phyloP scores from a whole-genome alignment of 2,113 vertebrate species.

The Pheucticus melanocephalus region DNA sequence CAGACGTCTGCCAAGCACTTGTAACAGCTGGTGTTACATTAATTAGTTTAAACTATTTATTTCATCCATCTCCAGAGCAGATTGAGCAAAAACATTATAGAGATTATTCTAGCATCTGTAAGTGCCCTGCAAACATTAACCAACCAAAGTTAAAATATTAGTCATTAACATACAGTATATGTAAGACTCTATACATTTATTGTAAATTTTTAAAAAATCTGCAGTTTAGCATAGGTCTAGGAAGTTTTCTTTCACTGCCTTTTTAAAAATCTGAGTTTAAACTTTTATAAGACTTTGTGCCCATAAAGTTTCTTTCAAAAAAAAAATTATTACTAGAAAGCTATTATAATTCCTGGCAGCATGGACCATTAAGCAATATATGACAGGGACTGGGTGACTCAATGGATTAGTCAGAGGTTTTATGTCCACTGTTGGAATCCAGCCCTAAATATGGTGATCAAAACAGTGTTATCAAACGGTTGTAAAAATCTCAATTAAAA shows the following conservation, averaged over 20 bases:
- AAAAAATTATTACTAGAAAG: constrained; percentile 74
- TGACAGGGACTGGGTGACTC: constrained; percentile 76
- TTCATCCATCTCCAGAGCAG: constrained; percentile 99
- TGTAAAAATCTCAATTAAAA: constrained; percentile 83
- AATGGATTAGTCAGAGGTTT: constrained; percentile 81
- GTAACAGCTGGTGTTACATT: constrained; percentile 99
- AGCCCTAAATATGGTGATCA: constrained; percentile 79
- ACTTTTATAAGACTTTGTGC: constrained; percentile 63
- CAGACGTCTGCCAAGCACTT: constrained; percentile 98
- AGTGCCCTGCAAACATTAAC: constrained; percentile 98
- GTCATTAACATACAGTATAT: constrained; percentile 82
- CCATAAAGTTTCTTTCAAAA: constrained; percentile 67
- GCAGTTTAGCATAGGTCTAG: background rate
- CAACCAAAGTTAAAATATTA: constrained; percentile 93
- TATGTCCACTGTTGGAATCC: constrained; percentile 77
- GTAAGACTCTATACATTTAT: constrained; percentile 27
- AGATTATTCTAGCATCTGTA: constrained; percentile 99
- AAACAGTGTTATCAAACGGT: constrained; percentile 79
- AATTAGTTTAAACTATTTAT: constrained; percentile 99
- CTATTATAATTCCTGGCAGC: constrained; percentile 76
- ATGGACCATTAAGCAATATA: constrained; percentile 80
- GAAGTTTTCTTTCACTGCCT: constrained; percentile 37
- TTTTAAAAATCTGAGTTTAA: constrained; percentile 45
- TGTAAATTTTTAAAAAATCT: background rate
- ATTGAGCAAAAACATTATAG: constrained; percentile 99